Percentiles rank a stretch among this genome's conserved stretches.
These are phyloP conservation scores for Acanthopagrus latus DNA, from an alignment of 2,797 vertebrate species.

Conservation along the genomic window DNA sequence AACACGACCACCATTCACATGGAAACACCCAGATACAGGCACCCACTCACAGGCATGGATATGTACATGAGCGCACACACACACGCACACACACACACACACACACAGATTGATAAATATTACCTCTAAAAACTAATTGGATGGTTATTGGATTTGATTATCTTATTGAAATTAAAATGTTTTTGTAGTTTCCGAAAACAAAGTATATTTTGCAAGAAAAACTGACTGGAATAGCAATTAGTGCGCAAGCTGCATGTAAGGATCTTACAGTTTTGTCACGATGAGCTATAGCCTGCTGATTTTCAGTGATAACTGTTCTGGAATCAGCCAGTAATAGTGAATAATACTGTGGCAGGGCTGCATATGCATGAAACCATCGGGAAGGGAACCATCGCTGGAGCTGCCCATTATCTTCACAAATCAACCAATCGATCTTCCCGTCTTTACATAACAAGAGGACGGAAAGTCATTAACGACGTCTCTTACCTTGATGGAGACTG, in stretches of 20 bases:
- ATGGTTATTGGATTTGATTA: not conserved
- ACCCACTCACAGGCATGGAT: not conserved
- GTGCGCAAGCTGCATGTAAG: not conserved
- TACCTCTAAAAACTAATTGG: not conserved
- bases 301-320: conserved; percentile 5
- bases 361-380: not conserved
- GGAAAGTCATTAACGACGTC: not conserved
- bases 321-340: conserved; percentile 16
- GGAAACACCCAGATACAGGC: conserved; percentile 2
- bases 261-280: not conserved
- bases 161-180: too few relatives aligned
- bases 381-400: not conserved
- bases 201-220: not conserved
- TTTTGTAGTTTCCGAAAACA: conserved; percentile 19
- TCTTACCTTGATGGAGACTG: not conserved
- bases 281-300: not conserved
- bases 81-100: not conserved
- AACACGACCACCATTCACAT: conserved; percentile 10
- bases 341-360: conserved; percentile 7
- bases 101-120: not conserved
- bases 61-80: too few relatives aligned
- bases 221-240: not conserved
- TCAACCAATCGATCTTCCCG: conserved; percentile 12
- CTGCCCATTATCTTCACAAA: conserved; percentile 1
- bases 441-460: conserved; percentile 8